phyloP scores from a whole-genome alignment of 2,113 vertebrate species.

The Ifrita kowaldi region DNA sequence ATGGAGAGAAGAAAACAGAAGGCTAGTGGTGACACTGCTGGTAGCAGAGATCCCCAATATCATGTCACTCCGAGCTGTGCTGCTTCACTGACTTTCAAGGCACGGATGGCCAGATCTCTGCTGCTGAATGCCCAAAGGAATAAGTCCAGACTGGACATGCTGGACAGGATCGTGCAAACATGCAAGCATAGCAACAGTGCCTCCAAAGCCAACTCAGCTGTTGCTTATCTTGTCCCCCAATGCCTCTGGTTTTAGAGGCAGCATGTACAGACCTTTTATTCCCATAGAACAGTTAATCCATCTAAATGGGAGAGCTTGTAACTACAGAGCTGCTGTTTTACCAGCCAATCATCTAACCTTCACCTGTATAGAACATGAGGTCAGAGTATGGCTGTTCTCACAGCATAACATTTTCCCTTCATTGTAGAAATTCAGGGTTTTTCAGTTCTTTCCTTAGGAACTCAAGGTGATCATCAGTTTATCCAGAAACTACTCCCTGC shows the following conservation, averaged over 20 bases:
- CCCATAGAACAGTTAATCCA: constrained; percentile 37
- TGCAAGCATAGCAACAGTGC: not conserved
- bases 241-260: not conserved
- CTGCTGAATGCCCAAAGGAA: not conserved
- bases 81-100: not conserved
- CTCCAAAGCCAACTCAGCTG: constrained; percentile 16
- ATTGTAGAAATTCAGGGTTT: not conserved
- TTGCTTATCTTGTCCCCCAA: not conserved
- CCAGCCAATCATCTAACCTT: not conserved
- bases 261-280: not conserved
- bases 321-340: not conserved
- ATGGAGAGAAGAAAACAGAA: not conserved
- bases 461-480: not conserved
- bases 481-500: not conserved
- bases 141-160: not conserved
- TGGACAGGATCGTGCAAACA: not conserved
- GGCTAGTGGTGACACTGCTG: not conserved
- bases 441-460: not conserved
- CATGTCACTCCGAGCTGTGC: not conserved
- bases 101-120: not conserved
- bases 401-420: not conserved
- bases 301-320: not conserved
- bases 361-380: not conserved
- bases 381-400: not conserved
- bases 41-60: not conserved